A percentile compares a stretch with the other conserved stretches of the same genome.
Conservation (phyloP, 2,888 invertebrate genomes). For the Lithophane leautieri region DNA sequence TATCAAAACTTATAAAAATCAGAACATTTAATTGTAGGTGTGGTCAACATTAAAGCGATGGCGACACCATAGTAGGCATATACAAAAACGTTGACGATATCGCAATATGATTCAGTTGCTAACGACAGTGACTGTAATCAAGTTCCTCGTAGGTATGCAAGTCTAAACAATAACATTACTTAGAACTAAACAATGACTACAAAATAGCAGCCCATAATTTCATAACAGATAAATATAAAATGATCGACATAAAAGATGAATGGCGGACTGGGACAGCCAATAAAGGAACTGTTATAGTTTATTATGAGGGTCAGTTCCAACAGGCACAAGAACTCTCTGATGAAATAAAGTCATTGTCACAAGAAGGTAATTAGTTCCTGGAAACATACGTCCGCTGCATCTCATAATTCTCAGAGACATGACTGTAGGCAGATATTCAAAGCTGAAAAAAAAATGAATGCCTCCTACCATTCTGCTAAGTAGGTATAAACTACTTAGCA, state of each 20-base stretch:
- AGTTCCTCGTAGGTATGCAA: conserved; percentile 41
- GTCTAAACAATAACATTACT: conserved; percentile 53
- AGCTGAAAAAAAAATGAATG: too few species aligned
- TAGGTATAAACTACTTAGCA: too few species aligned
- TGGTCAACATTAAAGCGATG: not conserved
- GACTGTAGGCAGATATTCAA: conserved; percentile 51
- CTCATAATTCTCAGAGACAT: conserved; percentile 53
- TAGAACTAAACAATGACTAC: conserved; percentile 47
- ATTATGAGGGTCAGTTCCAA: conserved; percentile 64
- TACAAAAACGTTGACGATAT: conserved; percentile 21
- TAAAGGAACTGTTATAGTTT: conserved; percentile 62
- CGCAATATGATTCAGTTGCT: conserved; percentile 46
- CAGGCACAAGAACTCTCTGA: conserved; percentile 60
- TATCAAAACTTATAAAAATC: not conserved
- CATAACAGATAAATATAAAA: conserved; percentile 44
- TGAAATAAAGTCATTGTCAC: conserved; percentile 73
- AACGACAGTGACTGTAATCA: conserved; percentile 42
- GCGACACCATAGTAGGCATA: conserved; percentile 8
- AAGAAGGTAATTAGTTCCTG: conserved; percentile 74
- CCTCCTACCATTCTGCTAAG: too few species aligned
- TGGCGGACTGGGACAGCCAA: conserved; percentile 49
- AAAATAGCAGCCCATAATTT: conserved; percentile 31
- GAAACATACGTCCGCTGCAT: conserved; percentile 68
- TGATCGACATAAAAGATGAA: conserved; percentile 36
- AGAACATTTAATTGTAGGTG: conserved; percentile 12